A percentile compares a stretch with the other conserved stretches of the same genome.
These are phyloP conservation scores for Brachionus manjavacas DNA, from an alignment of 1,140 invertebrate species.

Conservation along the genomic window DNA sequence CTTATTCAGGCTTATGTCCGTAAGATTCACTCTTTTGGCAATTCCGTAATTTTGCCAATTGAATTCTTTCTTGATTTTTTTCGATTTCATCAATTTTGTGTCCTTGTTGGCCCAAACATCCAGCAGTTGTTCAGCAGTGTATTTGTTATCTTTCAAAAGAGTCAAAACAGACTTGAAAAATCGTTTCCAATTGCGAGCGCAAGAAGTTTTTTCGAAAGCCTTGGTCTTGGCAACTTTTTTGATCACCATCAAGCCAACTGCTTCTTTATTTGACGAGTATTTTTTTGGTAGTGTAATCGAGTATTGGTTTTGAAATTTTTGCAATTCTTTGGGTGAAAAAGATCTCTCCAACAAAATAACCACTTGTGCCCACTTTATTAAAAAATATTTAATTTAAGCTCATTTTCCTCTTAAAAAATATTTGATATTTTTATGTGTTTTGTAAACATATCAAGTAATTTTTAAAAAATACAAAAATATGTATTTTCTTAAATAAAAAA, in stretches of 20 bases:
- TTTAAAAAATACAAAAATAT: no score
- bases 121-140: background rate
- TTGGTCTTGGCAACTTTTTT: constrained; percentile 91
- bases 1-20: background rate
- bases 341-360: constrained; percentile 88
- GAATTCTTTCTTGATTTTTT: constrained; percentile 24
- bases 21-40: background rate
- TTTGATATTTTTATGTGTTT: no score
- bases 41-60: background rate
- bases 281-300: constrained; percentile 72
- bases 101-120: constrained; percentile 28
- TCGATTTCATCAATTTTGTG: background rate
- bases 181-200: constrained; percentile 84
- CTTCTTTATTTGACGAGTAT: constrained; percentile 52
- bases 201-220: constrained; percentile 91
- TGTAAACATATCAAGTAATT: no score
- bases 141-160: constrained; percentile 16
- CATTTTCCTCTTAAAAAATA: no score
- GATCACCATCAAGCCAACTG: constrained; percentile 89
- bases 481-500: no score
- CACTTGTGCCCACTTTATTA: constrained; percentile 87
- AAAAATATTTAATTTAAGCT: constrained; percentile 42
- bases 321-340: constrained; percentile 78
- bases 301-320: constrained; percentile 85
- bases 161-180: constrained; percentile 1